phyloP scores from a whole-genome alignment of 2,888 invertebrate species.

The Lacanobia wlatinum region DNA sequence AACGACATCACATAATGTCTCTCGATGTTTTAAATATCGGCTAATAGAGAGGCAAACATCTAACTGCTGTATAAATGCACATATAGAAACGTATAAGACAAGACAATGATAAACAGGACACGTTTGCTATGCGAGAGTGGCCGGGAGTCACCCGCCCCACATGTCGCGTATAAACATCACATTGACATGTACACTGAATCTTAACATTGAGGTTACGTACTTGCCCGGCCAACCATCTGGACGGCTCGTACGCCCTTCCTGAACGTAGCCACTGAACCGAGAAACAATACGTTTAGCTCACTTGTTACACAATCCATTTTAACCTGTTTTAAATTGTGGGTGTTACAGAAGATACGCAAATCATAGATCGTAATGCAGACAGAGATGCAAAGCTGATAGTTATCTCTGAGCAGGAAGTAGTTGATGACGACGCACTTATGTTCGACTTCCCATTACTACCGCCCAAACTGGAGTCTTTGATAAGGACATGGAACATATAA shows the following conservation, averaged over 20 bases:
- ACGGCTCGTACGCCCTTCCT: constrained; percentile 99
- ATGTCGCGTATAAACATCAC: constrained; percentile 83
- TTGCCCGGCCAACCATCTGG: constrained; percentile 99
- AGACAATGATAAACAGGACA: constrained; percentile 89
- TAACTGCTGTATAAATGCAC: constrained; percentile 89
- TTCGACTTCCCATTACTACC: constrained; percentile 75
- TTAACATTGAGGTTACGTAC: constrained; percentile 94
- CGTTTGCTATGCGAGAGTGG: constrained; percentile 83
- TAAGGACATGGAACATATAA: constrained; percentile 16
- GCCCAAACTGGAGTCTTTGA: constrained; percentile 48
- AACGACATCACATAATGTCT: constrained; percentile 86
- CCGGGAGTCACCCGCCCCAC: constrained; percentile 69
- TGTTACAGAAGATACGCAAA: constrained; percentile 77
- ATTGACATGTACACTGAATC: constrained; percentile 87
- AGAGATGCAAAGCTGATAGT: constrained; percentile 84
- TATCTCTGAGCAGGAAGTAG: constrained; percentile 57
- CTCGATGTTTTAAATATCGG: constrained; percentile 83
- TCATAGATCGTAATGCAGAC: constrained; percentile 79
- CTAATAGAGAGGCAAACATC: constrained; percentile 90
- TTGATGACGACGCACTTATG: constrained; percentile 59
- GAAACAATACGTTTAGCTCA: constrained; percentile 85
- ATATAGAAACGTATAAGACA: constrained; percentile 87
- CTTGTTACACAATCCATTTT: constrained; percentile 72
- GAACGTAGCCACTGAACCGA: constrained; percentile 98
- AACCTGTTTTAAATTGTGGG: constrained; percentile 75